Evolutionary conservation across 2,113 vertebrate genomes (phyloP).

Genomic region (Malurus elegans): DNA sequence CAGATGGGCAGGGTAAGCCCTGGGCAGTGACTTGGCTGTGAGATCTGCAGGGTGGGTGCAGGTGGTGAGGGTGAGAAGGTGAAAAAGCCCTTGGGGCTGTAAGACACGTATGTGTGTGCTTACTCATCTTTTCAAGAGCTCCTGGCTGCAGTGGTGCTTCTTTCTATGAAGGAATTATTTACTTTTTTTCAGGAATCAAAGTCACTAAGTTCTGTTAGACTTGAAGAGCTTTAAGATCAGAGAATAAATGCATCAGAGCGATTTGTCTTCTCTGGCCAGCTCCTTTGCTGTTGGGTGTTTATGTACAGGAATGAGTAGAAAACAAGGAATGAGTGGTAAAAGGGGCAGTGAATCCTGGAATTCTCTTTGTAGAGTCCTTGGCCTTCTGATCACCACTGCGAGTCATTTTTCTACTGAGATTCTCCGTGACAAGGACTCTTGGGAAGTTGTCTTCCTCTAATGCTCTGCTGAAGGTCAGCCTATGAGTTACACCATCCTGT

Average conservation of each 20-base stretch:
- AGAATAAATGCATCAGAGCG: neutral
- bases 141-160: neutral
- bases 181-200: neutral
- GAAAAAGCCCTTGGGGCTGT: neutral
- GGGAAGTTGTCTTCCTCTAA: neutral
- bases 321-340: neutral
- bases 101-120: neutral
- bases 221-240: neutral
- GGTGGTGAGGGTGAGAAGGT: neutral
- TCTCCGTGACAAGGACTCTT: neutral
- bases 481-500: accelerated
- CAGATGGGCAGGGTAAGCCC: neutral
- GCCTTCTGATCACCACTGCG: neutral
- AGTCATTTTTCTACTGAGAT: neutral
- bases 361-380: neutral
- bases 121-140: neutral
- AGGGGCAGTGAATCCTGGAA: neutral
- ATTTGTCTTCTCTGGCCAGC: neutral
- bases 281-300: neutral
- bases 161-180: neutral
- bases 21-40: neutral
- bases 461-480: neutral
- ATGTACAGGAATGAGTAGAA: neutral
- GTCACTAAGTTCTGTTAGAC: neutral
- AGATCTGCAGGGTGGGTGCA: neutral